A percentile compares a stretch with the other conserved stretches of the same genome.
Evolutionary conservation across 2,797 vertebrate genomes (phyloP).

Genomic region (Gallirallus australis): DNA sequence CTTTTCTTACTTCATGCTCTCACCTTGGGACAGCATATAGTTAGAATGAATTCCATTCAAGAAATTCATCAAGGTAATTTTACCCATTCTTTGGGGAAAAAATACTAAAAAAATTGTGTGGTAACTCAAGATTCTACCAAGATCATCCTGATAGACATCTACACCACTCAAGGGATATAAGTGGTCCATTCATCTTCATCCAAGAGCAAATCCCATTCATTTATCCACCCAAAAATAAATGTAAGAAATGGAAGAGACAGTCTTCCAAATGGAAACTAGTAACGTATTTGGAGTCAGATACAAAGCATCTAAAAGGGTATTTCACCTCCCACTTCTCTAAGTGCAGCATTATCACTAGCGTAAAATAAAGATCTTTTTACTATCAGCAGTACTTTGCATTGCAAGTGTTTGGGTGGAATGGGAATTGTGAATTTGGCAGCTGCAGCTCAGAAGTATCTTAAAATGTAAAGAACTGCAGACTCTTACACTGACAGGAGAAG

Average conservation of each 20-base stretch:
- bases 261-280: background rate
- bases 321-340: background rate
- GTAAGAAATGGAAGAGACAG: background rate
- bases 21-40: background rate
- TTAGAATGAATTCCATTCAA: background rate
- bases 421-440: background rate
- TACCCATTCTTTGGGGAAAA: background rate
- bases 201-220: background rate
- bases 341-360: background rate
- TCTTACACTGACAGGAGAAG: background rate
- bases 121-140: background rate
- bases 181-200: background rate
- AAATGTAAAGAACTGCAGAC: background rate
- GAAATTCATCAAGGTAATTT: background rate
- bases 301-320: background rate
- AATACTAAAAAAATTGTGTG: background rate
- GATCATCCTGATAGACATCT: background rate
- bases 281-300: background rate
- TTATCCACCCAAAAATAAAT: background rate
- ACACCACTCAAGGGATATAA: background rate
- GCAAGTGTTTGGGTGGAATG: background rate
- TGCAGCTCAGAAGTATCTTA: background rate
- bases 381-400: background rate
- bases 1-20: background rate
- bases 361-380: background rate